Base-by-base conservation (phyloP, 2,888 invertebrate species). In the Tupiocoris notatus region DNA sequence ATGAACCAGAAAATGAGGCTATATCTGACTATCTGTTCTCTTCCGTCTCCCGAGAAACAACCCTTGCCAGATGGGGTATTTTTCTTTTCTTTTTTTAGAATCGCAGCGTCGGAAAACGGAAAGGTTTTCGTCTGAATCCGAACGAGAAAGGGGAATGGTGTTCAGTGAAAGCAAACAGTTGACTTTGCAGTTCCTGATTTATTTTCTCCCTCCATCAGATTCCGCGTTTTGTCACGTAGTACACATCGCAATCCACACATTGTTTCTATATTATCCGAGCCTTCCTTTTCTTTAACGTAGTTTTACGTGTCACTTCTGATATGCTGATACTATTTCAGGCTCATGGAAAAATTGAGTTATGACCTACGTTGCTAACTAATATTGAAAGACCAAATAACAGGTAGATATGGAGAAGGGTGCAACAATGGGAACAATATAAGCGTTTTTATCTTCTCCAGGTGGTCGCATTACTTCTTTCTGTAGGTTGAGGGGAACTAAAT, bases 1-100 rank as follows among this genome's bases (percentile, higher is more conserved):
- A 73, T 73, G 73, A 63, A 73, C 73, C 54, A 62, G 73, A 73
- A 73, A 73, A 73, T 73, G 73, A 73, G 73, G 73, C 73, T 62
- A 63, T 73, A 73, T 73, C 73, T 61, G 73, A 73, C 73, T 73
- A 73, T 73, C 73, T 73, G 73, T 73, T 73, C 73, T 73, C 62
- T 73, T 39, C 39, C 3, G 39, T 39, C 39, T 39, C 3, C 39
- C 6, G 3, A 39, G 39, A 39, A 39, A 39, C 39, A 39, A 39
- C 39, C 39, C 39, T 12, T 12, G 39, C 39, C 39, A 39, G 39
- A 39, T 39, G 39, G 39, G 39, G 39, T 39, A 39, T 39, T 39
- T 39, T 39, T 39, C 39, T 39, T 12, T 39, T 12, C n/a, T n/a
- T 39, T 39, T 39, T 39, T 39, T 39, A 12, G 39, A 39, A 39